A percentile compares a stretch with the other conserved stretches of the same genome.
Evolutionary conservation across 2,888 invertebrate species (phyloP).

Genomic region (Auanema sp.): DNA sequence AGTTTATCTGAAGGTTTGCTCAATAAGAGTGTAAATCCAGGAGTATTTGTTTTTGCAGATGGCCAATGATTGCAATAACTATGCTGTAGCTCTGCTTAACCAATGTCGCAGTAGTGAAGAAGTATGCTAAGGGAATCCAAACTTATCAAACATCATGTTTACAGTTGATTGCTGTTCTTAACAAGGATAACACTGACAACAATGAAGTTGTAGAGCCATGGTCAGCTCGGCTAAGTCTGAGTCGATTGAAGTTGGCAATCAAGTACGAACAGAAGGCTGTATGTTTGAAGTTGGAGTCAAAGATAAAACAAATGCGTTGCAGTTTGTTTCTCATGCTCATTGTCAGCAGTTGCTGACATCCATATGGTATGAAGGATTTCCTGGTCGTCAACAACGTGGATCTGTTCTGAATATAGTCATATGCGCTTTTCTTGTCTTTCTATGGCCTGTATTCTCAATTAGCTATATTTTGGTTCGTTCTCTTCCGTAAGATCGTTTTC

Average conservation of each 20-base stretch:
- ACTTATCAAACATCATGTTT: background rate
- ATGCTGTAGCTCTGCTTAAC: conserved; percentile 69
- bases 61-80: conserved; percentile 69
- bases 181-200: conserved; percentile 65
- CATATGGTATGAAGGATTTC: conserved; percentile 70
- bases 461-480: conserved; percentile 55
- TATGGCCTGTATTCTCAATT: conserved; percentile 67
- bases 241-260: conserved; percentile 69
- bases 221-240: conserved; percentile 64
- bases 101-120: conserved; percentile 70
- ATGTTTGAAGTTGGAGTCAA: conserved; percentile 14
- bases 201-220: conserved; percentile 63
- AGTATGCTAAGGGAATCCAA: too few species aligned
- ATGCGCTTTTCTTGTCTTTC: conserved; percentile 67
- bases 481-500: too few species aligned
- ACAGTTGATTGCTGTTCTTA: conserved; percentile 67
- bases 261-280: conserved; percentile 71
- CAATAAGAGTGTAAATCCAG: background rate
- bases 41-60: conserved; percentile 49
- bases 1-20: conserved; percentile 48
- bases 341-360: conserved; percentile 70
- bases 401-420: conserved; percentile 65
- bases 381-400: conserved; percentile 63
- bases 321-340: conserved; percentile 71
- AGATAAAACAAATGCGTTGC: conserved; percentile 29